Evolutionary conservation across 2,888 invertebrate species (phyloP).

Genomic region (Parnassius orleans): DNA sequence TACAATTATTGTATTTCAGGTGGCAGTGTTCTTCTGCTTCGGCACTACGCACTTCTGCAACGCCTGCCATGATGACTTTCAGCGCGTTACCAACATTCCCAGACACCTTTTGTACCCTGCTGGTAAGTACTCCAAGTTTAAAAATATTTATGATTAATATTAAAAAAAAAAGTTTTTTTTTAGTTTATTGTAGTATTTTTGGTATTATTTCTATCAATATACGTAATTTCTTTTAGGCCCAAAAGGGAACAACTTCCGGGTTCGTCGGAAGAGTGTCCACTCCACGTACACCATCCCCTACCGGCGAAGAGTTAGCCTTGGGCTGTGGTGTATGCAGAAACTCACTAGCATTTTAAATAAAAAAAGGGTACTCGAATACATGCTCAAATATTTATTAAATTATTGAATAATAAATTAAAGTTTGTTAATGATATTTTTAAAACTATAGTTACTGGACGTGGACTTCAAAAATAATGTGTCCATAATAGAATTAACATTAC

Average conservation of each 20-base stretch:
- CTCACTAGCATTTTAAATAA: conserved; percentile 65
- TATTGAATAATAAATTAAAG: too few species aligned
- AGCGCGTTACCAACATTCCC: conserved; percentile 95
- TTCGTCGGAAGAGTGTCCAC: conserved; percentile 91
- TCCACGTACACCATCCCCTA: conserved; percentile 98
- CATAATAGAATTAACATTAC: too few species aligned
- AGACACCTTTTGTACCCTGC: conserved; percentile 95
- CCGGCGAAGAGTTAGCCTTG: conserved; percentile 98
- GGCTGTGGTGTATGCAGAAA: conserved; percentile 99
- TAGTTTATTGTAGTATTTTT: too few species aligned
- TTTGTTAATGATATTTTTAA: too few species aligned
- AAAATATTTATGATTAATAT: too few species aligned
- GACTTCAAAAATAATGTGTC: too few species aligned
- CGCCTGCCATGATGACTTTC: conserved; percentile 99
- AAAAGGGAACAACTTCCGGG: conserved; percentile 94
- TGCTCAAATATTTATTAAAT: background rate
- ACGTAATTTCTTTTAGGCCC: conserved; percentile 82
- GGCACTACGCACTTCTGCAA: conserved; percentile 99
- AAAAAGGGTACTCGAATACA: background rate
- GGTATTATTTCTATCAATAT: too few species aligned
- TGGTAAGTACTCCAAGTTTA: conserved; percentile 73
- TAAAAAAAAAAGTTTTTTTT: too few species aligned
- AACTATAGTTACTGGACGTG: too few species aligned
- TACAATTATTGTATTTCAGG: conserved; percentile 55
- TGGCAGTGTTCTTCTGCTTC: conserved; percentile 99